Evolutionary conservation across 2,888 invertebrate genomes (phyloP).

Genomic region (Dorcus parallelipipedus): DNA sequence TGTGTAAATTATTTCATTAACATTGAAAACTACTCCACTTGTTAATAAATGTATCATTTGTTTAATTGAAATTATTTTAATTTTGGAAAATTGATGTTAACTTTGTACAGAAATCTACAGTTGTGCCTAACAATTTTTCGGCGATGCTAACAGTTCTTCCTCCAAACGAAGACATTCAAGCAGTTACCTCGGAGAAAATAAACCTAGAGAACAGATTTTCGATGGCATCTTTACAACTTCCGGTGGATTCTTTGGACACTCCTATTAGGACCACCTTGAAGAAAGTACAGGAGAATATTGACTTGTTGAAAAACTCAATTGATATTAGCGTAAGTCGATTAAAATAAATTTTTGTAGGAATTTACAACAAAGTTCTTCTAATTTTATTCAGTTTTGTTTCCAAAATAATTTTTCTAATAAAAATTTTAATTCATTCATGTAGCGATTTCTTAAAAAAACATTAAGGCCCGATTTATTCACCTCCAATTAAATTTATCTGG

Average conservation of each 20-base stretch:
- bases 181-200: background rate
- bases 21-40: too few relatives aligned
- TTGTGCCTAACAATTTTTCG: background rate
- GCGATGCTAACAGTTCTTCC: constrained; percentile 7
- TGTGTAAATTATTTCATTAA: too few relatives aligned
- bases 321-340: constrained; percentile 6
- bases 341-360: background rate
- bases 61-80: background rate
- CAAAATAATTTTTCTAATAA: background rate
- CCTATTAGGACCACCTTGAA: background rate
- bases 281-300: background rate
- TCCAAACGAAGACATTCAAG: constrained; percentile 4
- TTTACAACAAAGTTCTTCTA: background rate
- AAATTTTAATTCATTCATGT: background rate
- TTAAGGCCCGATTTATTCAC: too few relatives aligned
- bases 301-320: constrained; percentile 1
- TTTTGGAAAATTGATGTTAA: background rate
- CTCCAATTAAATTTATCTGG: too few relatives aligned
- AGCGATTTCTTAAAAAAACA: too few relatives aligned
- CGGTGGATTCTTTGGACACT: background rate
- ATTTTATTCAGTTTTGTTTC: background rate
- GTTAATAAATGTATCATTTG: background rate
- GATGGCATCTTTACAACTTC: background rate
- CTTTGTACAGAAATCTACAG: background rate
- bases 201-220: constrained; percentile 4